A percentile compares a stretch with the other conserved stretches of the same genome.
phyloP scores from a whole-genome alignment of 2,888 invertebrate species.

The Stomorhina lunata region DNA sequence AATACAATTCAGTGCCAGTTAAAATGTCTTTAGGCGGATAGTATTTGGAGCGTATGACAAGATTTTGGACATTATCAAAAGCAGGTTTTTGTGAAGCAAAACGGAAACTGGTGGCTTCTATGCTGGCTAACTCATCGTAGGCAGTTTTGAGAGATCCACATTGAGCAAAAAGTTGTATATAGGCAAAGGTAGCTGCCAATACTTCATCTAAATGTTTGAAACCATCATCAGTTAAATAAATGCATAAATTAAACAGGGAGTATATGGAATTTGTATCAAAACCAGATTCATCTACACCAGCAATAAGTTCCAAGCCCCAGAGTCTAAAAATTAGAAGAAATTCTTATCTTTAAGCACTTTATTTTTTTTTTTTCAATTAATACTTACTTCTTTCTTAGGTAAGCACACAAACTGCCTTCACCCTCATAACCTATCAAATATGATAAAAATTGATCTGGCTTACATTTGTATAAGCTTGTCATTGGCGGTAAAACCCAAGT shows the following conservation, averaged over 20 bases:
- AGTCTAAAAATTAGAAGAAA: conserved; percentile 81
- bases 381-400: conserved; percentile 85
- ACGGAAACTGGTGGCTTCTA: conserved; percentile 87
- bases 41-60: conserved; percentile 89
- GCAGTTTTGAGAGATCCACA: conserved; percentile 68
- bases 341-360: not conserved
- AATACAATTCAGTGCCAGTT: conserved; percentile 87
- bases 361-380: not conserved
- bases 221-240: conserved; percentile 90
- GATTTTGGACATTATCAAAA: conserved; percentile 87
- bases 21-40: conserved; percentile 90
- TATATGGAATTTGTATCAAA: conserved; percentile 90
- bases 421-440: conserved; percentile 93
- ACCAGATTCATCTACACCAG: conserved; percentile 87
- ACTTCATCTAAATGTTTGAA: conserved; percentile 86
- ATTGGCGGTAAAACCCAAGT: conserved; percentile 78
- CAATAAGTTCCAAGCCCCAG: conserved; percentile 87
- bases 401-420: conserved; percentile 89
- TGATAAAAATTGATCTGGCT: conserved; percentile 85
- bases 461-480: conserved; percentile 75
- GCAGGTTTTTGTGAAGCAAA: conserved; percentile 87
- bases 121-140: conserved; percentile 83
- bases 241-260: conserved; percentile 86
- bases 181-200: conserved; percentile 88
- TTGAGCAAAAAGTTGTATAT: conserved; percentile 85